phyloP scores from a whole-genome alignment of 2,888 invertebrate genomes.

The Lamproptera curius region DNA sequence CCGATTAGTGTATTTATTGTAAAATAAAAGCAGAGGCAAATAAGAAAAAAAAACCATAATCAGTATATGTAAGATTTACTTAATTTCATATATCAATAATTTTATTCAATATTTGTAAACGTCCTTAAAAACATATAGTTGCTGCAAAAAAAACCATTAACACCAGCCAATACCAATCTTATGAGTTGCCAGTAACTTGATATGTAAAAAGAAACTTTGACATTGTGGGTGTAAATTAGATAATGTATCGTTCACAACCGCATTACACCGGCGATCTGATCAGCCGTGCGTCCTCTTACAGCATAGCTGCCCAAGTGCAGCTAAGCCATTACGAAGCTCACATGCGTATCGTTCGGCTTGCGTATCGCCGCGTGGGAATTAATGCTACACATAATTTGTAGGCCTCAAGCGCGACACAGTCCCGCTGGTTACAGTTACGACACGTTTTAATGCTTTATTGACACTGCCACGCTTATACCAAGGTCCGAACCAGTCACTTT shows the following conservation, averaged over 20 bases:
- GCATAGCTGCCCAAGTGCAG: conserved; percentile 1
- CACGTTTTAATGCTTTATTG: conserved; percentile 41
- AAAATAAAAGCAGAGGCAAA: too few species aligned
- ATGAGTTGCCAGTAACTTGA: neutral
- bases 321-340: conserved; percentile 3
- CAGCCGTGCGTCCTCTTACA: conserved; percentile 6
- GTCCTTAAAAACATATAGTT: too few species aligned
- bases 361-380: conserved; percentile 19
- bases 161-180: too few species aligned
- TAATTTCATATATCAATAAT: too few species aligned
- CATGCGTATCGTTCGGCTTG: conserved; percentile 13
- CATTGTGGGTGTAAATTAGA: conserved; percentile 5
- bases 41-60: too few species aligned
- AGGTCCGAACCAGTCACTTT: conserved; percentile 49
- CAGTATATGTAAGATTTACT: too few species aligned
- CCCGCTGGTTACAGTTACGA: conserved; percentile 28
- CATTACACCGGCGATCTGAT: conserved; percentile 13
- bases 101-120: too few species aligned
- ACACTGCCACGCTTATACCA: conserved; percentile 42
- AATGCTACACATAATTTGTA: conserved; percentile 3
- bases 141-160: too few species aligned
- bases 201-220: neutral
- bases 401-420: conserved; percentile 5
- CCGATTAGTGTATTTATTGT: too few species aligned
- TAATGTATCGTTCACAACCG: conserved; percentile 3